phyloP scores from a whole-genome alignment of 1,140 invertebrate genomes.

The Epicauta chinensis region DNA sequence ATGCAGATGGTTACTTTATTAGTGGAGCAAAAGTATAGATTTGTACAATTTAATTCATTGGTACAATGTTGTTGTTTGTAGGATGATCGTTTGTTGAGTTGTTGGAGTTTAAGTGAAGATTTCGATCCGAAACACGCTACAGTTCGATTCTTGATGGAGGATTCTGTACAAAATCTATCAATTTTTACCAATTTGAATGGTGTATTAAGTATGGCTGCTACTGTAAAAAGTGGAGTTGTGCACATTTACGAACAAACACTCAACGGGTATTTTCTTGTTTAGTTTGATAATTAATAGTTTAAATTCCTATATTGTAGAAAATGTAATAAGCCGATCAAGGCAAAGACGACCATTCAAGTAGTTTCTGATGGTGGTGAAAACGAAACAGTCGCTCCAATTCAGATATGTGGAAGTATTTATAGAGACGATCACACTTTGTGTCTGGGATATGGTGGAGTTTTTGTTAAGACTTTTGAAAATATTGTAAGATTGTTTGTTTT shows the following conservation, averaged over 20 bases:
- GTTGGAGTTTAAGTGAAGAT: constrained; percentile 52
- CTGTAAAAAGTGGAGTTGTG: constrained; percentile 66
- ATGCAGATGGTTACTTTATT: constrained; percentile 50
- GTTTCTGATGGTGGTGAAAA: constrained; percentile 48
- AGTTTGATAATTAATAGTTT: not conserved
- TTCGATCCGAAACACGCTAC: constrained; percentile 42
- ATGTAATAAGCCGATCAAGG: constrained; percentile 63
- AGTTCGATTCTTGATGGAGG: constrained; percentile 58
- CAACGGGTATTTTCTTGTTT: constrained; percentile 54
- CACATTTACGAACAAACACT: constrained; percentile 69
- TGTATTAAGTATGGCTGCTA: constrained; percentile 52
- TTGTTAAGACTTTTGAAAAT: constrained; percentile 57
- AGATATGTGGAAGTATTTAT: constrained; percentile 46
- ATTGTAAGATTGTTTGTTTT: constrained; percentile 43
- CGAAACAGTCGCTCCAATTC: constrained; percentile 50
- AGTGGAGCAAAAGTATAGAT: constrained; percentile 48
- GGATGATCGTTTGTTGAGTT: constrained; percentile 52
- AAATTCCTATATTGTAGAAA: constrained; percentile 41
- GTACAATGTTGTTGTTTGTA: constrained; percentile 18
- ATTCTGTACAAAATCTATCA: constrained; percentile 54
- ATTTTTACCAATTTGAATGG: constrained; percentile 44
- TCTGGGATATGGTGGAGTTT: constrained; percentile 51
- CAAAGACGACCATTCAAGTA: constrained; percentile 62
- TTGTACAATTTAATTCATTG: constrained; percentile 3
- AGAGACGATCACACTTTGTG: constrained; percentile 46